A percentile compares a stretch with the other conserved stretches of the same genome.
These are phyloP conservation scores for Sarcophaga rosellei DNA, from an alignment of 2,888 invertebrate genomes.

Conservation along the genomic window DNA sequence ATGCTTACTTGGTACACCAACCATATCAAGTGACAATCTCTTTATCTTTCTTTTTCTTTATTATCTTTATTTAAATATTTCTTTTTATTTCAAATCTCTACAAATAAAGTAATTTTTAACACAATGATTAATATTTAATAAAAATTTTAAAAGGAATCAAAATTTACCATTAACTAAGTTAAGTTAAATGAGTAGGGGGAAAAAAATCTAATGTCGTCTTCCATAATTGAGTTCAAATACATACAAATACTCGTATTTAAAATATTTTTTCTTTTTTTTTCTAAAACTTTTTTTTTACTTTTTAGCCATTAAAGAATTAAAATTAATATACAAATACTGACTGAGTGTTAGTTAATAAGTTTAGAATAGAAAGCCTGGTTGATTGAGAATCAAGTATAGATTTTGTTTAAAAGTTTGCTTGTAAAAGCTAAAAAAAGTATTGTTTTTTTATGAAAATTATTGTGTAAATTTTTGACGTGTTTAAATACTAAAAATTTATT, in stretches of 20 bases:
- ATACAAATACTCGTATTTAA: neutral
- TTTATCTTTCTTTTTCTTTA: neutral
- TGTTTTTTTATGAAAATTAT: neutral
- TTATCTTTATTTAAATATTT: slow-evolving; percentile 37
- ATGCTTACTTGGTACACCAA: too few species aligned
- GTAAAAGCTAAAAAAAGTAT: too few species aligned
- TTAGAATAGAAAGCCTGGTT: too few species aligned
- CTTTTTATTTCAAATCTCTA: slow-evolving; percentile 49
- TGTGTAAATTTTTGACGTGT: neutral
- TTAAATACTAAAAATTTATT: neutral
- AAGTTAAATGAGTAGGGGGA: slow-evolving; percentile 27
- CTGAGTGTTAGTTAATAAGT: too few species aligned
- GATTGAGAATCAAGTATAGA: too few species aligned
- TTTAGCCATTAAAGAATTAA: too few species aligned
- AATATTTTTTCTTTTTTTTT: neutral
- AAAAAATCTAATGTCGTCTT: slow-evolving; percentile 1
- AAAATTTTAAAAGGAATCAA: neutral
- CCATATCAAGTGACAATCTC: neutral
- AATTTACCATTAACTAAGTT: slow-evolving; percentile 40
- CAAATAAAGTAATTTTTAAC: slow-evolving; percentile 50
- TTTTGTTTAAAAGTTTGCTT: too few species aligned
- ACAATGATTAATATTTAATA: slow-evolving; percentile 9
- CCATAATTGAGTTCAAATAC: neutral
- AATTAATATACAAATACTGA: too few species aligned
- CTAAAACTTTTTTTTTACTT: too few species aligned